phyloP scores from a whole-genome alignment of 2,797 vertebrate genomes.

The Martes flavigula region DNA sequence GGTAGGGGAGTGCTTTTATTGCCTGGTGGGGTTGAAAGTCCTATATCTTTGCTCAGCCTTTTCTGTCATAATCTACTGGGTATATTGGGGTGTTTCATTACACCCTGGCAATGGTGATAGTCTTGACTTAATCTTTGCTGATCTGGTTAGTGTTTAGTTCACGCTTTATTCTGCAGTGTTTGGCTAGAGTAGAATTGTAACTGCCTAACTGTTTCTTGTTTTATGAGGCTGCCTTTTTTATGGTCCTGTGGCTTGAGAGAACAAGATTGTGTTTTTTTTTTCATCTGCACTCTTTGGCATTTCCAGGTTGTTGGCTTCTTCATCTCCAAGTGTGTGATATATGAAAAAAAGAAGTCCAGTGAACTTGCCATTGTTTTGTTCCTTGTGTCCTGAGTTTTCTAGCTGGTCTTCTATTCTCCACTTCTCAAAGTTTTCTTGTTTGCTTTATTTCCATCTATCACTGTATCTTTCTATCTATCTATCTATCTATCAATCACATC shows the following conservation, averaged over 20 bases:
- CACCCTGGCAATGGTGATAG: background rate
- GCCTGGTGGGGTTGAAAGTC: background rate
- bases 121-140: background rate
- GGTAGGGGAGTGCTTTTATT: background rate
- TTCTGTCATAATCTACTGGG: background rate
- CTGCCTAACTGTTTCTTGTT: background rate
- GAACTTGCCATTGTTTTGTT: background rate
- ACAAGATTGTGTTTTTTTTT: background rate
- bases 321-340: background rate
- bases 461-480: background rate
- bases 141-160: background rate
- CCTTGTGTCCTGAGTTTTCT: background rate
- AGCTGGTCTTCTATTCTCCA: background rate
- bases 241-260: background rate
- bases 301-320: background rate
- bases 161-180: background rate
- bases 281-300: background rate
- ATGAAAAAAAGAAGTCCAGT: background rate
- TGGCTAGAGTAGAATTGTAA: background rate
- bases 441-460: background rate
- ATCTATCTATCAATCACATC: background rate
- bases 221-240: background rate
- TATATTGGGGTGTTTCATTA: background rate
- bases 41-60: background rate
- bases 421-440: background rate